These are phyloP conservation scores for Polyploca ridens DNA, from an alignment of 2,888 invertebrate species.

Conservation along the genomic window DNA sequence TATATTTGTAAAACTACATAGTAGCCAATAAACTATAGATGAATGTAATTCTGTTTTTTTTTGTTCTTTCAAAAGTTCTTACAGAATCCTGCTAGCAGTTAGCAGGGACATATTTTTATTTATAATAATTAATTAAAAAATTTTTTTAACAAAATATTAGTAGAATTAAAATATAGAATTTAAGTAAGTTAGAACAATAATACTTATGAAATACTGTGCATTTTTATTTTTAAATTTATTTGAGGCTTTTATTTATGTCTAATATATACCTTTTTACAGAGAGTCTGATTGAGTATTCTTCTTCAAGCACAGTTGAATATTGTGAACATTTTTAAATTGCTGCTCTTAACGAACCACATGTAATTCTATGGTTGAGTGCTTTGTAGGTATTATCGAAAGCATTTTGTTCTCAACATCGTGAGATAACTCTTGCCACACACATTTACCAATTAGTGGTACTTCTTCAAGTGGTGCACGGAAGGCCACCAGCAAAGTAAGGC, in stretches of 20 bases:
- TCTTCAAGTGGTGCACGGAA: conserved; percentile 94
- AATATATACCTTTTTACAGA: conserved; percentile 4
- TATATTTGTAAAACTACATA: not conserved
- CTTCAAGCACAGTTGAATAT: conserved; percentile 2
- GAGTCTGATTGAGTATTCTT: conserved; percentile 30
- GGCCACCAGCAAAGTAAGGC: conserved; percentile 92
- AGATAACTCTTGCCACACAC: conserved; percentile 94
- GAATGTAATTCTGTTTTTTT: not conserved
- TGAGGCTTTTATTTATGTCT: not conserved
- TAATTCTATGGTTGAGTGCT: conserved; percentile 91
- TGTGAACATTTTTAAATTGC: not conserved
- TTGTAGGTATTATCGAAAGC: conserved; percentile 87
- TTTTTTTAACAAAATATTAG: not conserved
- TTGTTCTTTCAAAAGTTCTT: not conserved
- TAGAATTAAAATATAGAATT: not conserved
- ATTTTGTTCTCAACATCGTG: conserved; percentile 88
- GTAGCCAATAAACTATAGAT: not conserved
- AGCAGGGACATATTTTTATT: not conserved
- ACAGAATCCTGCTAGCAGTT: not conserved
- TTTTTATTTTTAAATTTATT: not conserved
- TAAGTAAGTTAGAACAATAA: not conserved
- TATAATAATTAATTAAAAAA: too few relatives aligned
- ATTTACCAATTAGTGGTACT: conserved; percentile 93
- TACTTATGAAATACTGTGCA: conserved; percentile 2
- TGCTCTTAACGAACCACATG: conserved; percentile 90